Conservation (phyloP, 2,797 vertebrate genomes). For the Tadarida brasiliensis region DNA sequence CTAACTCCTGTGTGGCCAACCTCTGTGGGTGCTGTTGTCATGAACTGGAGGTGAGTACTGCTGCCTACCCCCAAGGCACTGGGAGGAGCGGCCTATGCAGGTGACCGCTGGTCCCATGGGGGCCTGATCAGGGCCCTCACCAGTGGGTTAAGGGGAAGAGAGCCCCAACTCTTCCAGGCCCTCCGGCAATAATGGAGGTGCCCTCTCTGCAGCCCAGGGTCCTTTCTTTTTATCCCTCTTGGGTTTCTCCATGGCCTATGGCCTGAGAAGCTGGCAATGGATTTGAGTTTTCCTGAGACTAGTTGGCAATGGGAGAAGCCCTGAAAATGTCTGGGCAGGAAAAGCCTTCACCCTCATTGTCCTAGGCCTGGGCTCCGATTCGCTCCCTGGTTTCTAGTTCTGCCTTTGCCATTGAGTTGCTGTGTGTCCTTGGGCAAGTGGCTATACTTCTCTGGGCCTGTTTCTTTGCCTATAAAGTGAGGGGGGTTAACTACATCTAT, state of each 20-base stretch:
- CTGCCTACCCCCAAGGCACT: background rate
- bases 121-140: background rate
- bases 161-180: background rate
- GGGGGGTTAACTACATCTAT: background rate
- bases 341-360: background rate
- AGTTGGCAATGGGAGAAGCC: background rate
- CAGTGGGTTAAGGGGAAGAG: background rate
- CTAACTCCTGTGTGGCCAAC: background rate
- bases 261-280: background rate
- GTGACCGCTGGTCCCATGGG: background rate
- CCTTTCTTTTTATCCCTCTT: background rate
- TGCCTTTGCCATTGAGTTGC: background rate
- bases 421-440: background rate
- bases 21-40: background rate
- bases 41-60: background rate
- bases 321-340: background rate
- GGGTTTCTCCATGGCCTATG: background rate
- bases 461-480: slow-evolving; percentile 1
- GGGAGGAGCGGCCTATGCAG: no score
- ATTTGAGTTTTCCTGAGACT: background rate
- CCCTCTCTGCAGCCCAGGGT: rapidly evolving
- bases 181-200: background rate
- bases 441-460: background rate
- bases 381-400: background rate
- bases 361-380: background rate